Evolutionary conservation across 1,140 invertebrate genomes (phyloP).

Genomic region (Melipona quadrifasciata): DNA sequence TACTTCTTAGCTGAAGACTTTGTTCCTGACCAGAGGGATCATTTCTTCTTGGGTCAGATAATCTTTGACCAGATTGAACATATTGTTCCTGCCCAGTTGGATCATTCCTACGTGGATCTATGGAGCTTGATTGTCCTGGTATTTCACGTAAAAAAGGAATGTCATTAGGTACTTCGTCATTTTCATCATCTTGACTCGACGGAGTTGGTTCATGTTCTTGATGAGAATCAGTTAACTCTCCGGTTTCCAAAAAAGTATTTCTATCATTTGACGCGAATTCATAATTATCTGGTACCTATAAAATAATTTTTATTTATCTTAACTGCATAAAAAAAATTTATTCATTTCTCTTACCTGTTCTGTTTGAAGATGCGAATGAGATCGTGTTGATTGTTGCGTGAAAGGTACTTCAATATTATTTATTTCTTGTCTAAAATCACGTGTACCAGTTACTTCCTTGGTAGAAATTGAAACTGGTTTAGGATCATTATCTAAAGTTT

Average conservation of each 20-base stretch:
- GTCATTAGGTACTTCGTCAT: slow-evolving; percentile 80
- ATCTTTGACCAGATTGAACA: slow-evolving; percentile 63
- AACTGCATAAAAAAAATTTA: not conserved
- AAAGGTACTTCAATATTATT: slow-evolving; percentile 73
- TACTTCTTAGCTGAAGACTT: slow-evolving; percentile 56
- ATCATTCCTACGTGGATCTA: slow-evolving; percentile 77
- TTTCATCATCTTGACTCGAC: slow-evolving; percentile 79
- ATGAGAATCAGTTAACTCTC: slow-evolving; percentile 79
- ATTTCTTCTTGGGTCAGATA: slow-evolving; percentile 75
- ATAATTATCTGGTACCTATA: slow-evolving; percentile 75
- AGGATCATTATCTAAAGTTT: slow-evolving; percentile 77
- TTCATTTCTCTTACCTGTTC: slow-evolving; percentile 62
- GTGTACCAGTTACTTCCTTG: slow-evolving; percentile 61
- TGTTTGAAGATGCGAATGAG: slow-evolving; percentile 62
- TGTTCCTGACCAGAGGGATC: slow-evolving; percentile 79
- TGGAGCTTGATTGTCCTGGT: slow-evolving; percentile 77
- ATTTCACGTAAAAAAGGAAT: slow-evolving; percentile 80
- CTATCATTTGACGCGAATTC: slow-evolving; percentile 80
- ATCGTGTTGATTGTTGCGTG: slow-evolving; percentile 56
- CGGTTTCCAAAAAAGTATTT: slow-evolving; percentile 80
- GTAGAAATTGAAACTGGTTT: slow-evolving; percentile 54
- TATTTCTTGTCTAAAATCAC: slow-evolving; percentile 72
- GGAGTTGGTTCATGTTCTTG: slow-evolving; percentile 75
- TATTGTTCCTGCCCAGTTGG: slow-evolving; percentile 79
- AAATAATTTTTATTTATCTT: slow-evolving; percentile 14